A percentile compares a stretch with the other conserved stretches of the same genome.
Conservation (phyloP, 2,797 vertebrate genomes). For the Eupleurogrammus muticus region DNA sequence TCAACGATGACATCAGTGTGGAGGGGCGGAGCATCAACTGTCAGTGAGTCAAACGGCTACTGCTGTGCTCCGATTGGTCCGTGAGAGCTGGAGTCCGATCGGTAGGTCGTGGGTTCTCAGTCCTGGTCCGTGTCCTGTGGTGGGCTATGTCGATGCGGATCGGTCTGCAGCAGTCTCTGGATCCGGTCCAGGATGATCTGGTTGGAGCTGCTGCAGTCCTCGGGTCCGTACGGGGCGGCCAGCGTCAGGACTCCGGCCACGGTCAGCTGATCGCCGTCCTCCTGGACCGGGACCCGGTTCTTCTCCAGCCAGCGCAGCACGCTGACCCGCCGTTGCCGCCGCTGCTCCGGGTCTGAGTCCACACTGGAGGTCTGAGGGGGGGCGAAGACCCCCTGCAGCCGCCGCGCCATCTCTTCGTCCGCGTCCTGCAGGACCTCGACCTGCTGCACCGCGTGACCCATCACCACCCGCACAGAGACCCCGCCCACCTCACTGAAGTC, state of each 20-base stretch:
- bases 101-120: no score
- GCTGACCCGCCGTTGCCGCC: constrained; percentile 71
- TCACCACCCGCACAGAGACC: constrained; percentile 79
- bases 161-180: constrained; percentile 84
- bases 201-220: constrained; percentile 91
- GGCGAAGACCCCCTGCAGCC: constrained; percentile 74
- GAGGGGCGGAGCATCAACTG: background rate
- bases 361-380: constrained; percentile 56
- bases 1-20: background rate
- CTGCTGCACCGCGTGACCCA: constrained; percentile 89
- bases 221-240: constrained; percentile 86
- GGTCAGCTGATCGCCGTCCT: constrained; percentile 82
- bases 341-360: constrained; percentile 74
- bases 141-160: background rate
- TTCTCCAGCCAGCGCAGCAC: constrained; percentile 89
- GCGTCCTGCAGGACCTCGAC: constrained; percentile 84
- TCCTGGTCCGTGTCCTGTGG: background rate
- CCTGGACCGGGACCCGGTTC: constrained; percentile 89
- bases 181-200: constrained; percentile 92
- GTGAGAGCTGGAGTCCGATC: no score
- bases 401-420: constrained; percentile 66
- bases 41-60: background rate
- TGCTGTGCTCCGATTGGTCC: background rate
- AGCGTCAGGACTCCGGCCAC: constrained; percentile 90
- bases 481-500: constrained; percentile 76